Percentiles rank a stretch among this genome's conserved stretches.
phyloP scores from a whole-genome alignment of 2,888 invertebrate species.

The Ophioninae sp. region DNA sequence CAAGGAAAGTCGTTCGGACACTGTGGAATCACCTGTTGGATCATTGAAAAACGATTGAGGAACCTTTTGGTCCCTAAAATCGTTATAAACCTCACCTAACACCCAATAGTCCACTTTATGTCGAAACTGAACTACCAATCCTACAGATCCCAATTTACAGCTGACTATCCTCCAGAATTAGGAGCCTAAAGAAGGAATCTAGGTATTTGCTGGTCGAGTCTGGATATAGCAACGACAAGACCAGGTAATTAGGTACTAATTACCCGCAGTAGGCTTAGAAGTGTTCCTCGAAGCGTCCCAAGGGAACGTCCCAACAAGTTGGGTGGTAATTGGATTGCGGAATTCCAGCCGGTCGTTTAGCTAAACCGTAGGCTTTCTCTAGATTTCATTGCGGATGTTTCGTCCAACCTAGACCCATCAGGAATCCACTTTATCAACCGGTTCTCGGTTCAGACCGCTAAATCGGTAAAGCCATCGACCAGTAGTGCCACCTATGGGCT shows the following conservation, averaged over 20 bases:
- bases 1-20: background rate
- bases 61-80: background rate
- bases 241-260: conserved; percentile 61
- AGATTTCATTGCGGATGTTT: background rate
- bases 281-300: conserved; percentile 46
- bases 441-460: conserved; percentile 29
- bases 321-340: conserved; percentile 55
- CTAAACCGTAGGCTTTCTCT: background rate
- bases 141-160: background rate
- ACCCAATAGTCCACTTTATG: background rate
- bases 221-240: conserved; percentile 3
- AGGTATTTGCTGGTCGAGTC: background rate
- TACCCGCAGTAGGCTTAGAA: conserved; percentile 40
- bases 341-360: conserved; percentile 20
- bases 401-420: background rate
- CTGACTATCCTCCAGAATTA: background rate
- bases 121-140: background rate
- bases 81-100: background rate
- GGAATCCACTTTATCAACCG: conserved; percentile 35
- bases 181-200: background rate
- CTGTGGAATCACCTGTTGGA: background rate
- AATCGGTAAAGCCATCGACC: conserved; percentile 26
- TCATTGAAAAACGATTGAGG: background rate
- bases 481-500: conserved; percentile 53
- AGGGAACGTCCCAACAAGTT: conserved; percentile 48